Percentiles rank a stretch among this genome's conserved stretches.
These are phyloP conservation scores for Pseudopodoces humilis DNA, from an alignment of 2,113 vertebrate species.

Conservation along the genomic window DNA sequence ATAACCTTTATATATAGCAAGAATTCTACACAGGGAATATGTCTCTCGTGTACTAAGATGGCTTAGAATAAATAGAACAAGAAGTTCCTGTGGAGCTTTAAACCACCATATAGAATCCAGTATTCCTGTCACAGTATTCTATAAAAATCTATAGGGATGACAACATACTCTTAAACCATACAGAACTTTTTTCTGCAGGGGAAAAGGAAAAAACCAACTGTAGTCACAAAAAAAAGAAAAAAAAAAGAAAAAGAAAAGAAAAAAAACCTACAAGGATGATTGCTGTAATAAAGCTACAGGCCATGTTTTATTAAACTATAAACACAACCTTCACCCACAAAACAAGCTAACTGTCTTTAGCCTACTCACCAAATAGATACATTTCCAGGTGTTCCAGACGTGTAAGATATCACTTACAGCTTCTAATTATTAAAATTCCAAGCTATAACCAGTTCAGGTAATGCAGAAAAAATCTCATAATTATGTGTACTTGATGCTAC, in stretches of 20 bases:
- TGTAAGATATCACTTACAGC: not conserved
- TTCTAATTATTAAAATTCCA: conserved; percentile 12
- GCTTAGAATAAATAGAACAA: not conserved
- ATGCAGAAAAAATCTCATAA: not conserved
- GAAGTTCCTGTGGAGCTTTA: not conserved
- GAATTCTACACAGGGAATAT: not conserved
- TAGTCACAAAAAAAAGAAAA: not conserved
- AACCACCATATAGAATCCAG: not conserved
- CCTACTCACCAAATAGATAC: not conserved
- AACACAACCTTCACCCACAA: not conserved
- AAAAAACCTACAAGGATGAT: not conserved
- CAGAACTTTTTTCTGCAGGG: not conserved
- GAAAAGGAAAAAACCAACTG: not conserved
- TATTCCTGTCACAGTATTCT: not conserved
- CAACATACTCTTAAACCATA: not conserved
- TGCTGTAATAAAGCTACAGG: not conserved
- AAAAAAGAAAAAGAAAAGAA: not conserved
- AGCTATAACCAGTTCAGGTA: not conserved
- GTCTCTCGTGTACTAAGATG: not conserved
- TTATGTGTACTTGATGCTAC: not conserved
- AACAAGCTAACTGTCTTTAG: not conserved
- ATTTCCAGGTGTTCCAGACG: not conserved
- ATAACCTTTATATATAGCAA: not conserved
- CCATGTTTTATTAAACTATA: conserved; percentile 21
- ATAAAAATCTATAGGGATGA: not conserved